These are phyloP conservation scores for Amblyjoppa fuscipennis DNA, from an alignment of 2,888 invertebrate genomes.

Conservation along the genomic window DNA sequence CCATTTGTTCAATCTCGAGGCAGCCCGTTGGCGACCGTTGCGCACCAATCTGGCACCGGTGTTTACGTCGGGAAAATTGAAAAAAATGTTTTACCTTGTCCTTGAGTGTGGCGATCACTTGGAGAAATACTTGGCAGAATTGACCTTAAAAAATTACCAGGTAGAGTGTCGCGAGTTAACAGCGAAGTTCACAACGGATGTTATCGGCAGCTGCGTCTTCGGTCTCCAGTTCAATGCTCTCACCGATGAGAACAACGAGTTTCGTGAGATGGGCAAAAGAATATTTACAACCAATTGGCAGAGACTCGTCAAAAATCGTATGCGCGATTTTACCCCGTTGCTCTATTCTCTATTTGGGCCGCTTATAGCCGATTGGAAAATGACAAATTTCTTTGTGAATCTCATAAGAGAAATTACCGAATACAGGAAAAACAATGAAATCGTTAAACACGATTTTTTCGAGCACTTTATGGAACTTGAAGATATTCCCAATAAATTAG, in stretches of 20 bases:
- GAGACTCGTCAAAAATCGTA: conserved; percentile 63
- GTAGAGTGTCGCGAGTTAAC: conserved; percentile 80
- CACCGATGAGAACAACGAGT: conserved; percentile 80
- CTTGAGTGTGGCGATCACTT: conserved; percentile 81
- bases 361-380: conserved; percentile 50
- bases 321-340: conserved; percentile 66
- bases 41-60: conserved; percentile 84
- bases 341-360: conserved; percentile 61
- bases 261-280: conserved; percentile 80
- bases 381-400: conserved; percentile 85
- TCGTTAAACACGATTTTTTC: conserved; percentile 87
- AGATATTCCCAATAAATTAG: conserved; percentile 77
- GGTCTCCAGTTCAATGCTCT: conserved; percentile 84
- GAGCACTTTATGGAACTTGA: conserved; percentile 86
- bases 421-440: conserved; percentile 85
- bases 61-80: conserved; percentile 83
- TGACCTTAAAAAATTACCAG: conserved; percentile 62
- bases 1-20: conserved; percentile 81
- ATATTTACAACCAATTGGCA: conserved; percentile 73
- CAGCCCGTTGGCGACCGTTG: conserved; percentile 84
- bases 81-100: conserved; percentile 76
- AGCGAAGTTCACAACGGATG: conserved; percentile 84
- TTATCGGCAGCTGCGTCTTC: conserved; percentile 85
- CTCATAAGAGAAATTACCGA: conserved; percentile 85
- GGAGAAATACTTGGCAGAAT: conserved; percentile 74